phyloP scores from a whole-genome alignment of 2,888 invertebrate genomes.

The Dicroscelio sp. region DNA sequence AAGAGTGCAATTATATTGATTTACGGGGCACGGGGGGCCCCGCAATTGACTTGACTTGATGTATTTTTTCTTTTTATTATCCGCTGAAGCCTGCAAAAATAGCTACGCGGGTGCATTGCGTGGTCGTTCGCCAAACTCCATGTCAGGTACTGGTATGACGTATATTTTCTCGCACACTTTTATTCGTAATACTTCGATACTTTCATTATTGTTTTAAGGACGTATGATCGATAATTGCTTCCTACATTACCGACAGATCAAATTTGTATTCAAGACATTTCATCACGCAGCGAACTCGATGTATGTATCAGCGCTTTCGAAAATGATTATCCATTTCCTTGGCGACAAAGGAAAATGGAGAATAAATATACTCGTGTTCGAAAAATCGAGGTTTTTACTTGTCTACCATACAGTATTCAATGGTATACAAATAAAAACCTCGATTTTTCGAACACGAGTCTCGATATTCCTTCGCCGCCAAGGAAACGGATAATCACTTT shows the following conservation, averaged over 20 bases:
- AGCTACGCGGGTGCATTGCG: conserved; percentile 98
- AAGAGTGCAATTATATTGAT: conserved; percentile 48
- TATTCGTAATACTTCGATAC: conserved; percentile 65
- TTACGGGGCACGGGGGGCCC: conserved; percentile 84
- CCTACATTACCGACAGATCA: not conserved
- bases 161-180: conserved; percentile 79
- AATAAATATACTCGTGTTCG: no score
- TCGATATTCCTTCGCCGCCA: no score
- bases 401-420: no score
- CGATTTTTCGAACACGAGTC: no score
- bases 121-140: conserved; percentile 95
- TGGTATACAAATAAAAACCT: no score
- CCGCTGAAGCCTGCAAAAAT: conserved; percentile 92
- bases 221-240: not conserved
- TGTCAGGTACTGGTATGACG: conserved; percentile 96
- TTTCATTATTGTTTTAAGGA: conserved; percentile 18
- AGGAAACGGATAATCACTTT: no score
- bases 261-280: no score
- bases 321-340: no score
- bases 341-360: no score
- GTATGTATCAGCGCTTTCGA: no score
- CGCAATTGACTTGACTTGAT: conserved; percentile 90
- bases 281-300: no score
- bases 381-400: no score
- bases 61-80: conserved; percentile 91